Percentiles rank a stretch among this genome's conserved stretches.
These are phyloP conservation scores for Brenthis ino DNA, from an alignment of 2,888 invertebrate genomes.

Conservation along the genomic window DNA sequence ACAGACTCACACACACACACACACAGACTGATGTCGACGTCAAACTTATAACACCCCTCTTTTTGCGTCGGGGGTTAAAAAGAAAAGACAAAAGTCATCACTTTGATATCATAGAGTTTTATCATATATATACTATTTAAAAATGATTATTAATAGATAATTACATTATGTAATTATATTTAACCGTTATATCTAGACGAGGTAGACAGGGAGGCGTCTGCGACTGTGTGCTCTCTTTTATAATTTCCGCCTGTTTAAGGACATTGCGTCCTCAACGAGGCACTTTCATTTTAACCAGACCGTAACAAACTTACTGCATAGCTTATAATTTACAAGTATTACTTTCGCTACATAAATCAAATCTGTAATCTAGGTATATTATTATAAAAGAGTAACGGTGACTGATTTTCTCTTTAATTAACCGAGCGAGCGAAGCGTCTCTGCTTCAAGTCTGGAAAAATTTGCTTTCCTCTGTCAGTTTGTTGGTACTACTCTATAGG, in stretches of 20 bases:
- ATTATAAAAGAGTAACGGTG: neutral
- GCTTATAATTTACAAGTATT: neutral
- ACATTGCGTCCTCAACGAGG: neutral
- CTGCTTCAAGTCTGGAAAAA: too few relatives aligned
- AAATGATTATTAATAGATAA: neutral
- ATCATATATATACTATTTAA: neutral
- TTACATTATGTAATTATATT: too few relatives aligned
- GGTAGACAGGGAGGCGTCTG: neutral
- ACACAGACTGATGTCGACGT: too few relatives aligned
- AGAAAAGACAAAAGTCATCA: neutral
- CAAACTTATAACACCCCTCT: too few relatives aligned
- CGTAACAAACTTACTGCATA: conserved; percentile 7
- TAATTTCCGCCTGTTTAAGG: conserved; percentile 9
- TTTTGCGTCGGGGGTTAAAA: too few relatives aligned
- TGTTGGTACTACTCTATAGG: too few relatives aligned
- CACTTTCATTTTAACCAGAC: conserved; percentile 13
- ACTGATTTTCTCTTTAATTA: too few relatives aligned
- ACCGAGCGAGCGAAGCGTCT: too few relatives aligned
- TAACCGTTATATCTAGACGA: too few relatives aligned
- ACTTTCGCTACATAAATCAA: neutral
- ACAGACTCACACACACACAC: too few relatives aligned
- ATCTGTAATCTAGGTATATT: neutral
- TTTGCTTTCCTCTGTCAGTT: too few relatives aligned
- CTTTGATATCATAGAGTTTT: neutral
- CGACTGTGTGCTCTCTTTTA: conserved; percentile 1